Percentiles rank a stretch among this genome's conserved stretches.
Conservation (phyloP, 1,140 invertebrate species). For the Calliphora vicina region DNA sequence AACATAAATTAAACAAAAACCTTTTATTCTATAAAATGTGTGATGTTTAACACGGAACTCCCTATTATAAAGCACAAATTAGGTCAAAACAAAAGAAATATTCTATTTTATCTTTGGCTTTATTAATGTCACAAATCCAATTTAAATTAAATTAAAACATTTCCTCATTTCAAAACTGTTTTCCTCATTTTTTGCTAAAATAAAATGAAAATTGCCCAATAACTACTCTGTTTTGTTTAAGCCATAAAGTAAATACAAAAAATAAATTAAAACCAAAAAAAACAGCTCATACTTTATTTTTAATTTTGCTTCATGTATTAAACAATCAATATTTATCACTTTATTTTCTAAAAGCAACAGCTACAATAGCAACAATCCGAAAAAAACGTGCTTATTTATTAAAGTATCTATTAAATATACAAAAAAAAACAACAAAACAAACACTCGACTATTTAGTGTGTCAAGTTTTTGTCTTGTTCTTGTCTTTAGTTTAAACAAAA, state of each 20-base stretch:
- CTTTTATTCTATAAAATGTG: no score
- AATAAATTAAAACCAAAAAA: no score
- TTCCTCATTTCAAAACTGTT: neutral
- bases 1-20: no score
- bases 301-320: neutral
- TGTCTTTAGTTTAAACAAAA: neutral
- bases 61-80: no score
- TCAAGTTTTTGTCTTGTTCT: slow-evolving; percentile 30
- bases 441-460: neutral
- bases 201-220: no score
- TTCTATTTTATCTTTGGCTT: no score
- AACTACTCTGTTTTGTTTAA: no score
- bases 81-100: no score
- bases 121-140: no score
- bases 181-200: neutral
- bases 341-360: slow-evolving; percentile 3
- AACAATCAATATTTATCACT: slow-evolving; percentile 14
- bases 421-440: neutral
- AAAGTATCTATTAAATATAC: neutral
- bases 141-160: neutral
- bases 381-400: neutral
- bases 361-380: neutral
- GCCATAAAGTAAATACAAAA: no score
- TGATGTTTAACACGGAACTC: no score
- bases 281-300: neutral